Base-by-base conservation (phyloP, 2,797 vertebrate species). In the Gallinago solitaria region DNA sequence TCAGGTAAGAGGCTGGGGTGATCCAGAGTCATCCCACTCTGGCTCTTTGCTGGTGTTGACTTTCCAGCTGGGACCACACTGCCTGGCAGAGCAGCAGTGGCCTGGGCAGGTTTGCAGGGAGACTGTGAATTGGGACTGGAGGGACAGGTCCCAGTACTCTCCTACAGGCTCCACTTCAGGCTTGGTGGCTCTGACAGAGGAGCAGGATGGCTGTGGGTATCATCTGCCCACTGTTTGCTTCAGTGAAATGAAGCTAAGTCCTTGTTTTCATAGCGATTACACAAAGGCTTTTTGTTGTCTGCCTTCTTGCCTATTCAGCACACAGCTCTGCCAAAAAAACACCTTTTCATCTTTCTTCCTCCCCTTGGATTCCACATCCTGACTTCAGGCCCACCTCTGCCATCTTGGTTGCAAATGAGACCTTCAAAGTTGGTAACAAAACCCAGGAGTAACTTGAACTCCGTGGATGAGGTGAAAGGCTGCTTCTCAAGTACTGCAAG, bases 1-100 rank as follows among this genome's bases (percentile, higher is more conserved):
- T 70, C 99, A 99, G 98, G 99, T 99, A 78, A 93, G 96, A 28
- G 69, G 27, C 63, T 37, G 50, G 69, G 53, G 5, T 65, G 45
- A 28, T 1, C 64, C 64, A 12, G n/a, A 8, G 12, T 12, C 64
- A 3, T 19, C 48, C 56, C 54, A 3, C 64, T 30, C 74, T 53
- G 65, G 4, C 48, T 76, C 50, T 81, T 16, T 32, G 82, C 69
- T 95, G 54, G 25, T 39, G 15, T 7, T 89, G 77, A 33, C 7
- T 54, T 47, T n/a, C 30, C 78, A 85, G 51, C 83, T 45, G 56
- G 67, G 60, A 15, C 17, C 33, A 21, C 1, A 4, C 60, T 77
- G 68, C 65, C 71, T 27, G 14, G 45, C 45, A 78, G 24, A 65
- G 53, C 45, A 25, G 51, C 4, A 2, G 64, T 64, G 79, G 57